Base-by-base conservation (phyloP, 2,888 invertebrate species). In the Acanthosepion lycidas region DNA sequence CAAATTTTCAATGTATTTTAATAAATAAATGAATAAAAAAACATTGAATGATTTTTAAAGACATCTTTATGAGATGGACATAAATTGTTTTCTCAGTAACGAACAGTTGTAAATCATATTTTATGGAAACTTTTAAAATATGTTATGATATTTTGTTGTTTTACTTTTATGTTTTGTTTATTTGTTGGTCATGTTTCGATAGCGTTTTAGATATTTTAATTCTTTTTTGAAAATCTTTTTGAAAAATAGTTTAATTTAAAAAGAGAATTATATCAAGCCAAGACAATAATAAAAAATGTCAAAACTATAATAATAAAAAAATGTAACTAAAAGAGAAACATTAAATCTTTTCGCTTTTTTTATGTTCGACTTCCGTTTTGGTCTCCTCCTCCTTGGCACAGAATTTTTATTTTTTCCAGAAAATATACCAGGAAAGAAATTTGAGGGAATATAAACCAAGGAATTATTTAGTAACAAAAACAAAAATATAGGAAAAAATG, bases 1-100 rank as follows among this genome's bases (percentile, higher is more conserved):
- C 0, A 78, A 78, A 78, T n/a, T 28, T 78, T n/a, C 78, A 78
- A 28, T n/a, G 78, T 78, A 78, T 78, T n/a, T 78, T 78, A 78
- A 78, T 78, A 78, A 78, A 78, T n/a, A 78, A 28, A 28, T 28
- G 78, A n/a, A 78, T 78, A n/a, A 28, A 28, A 33, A 28, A n/a
- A 78, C n/a, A 12, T 78, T 78, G n/a, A 78, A 78, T 78, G 78
- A 78, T n/a, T 78, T 55, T 78, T 78, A 78, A 78, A 78, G 78
- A 78, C 78, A 78, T 78, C 28, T 78, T 78, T 78, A 78, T n/a
- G 78, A 78, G 28, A n/a, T 15, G 28, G 12, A n/a, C 28, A 78
- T 78, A n/a, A 28, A 78, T n/a, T 78, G 28, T 64, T 64, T 28
- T 23, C 64, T 28, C 26, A 64, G 64, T 78, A 78, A 78, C 78